These are phyloP conservation scores for Taxidea taxus DNA, from an alignment of 2,113 vertebrate genomes.

Conservation along the genomic window DNA sequence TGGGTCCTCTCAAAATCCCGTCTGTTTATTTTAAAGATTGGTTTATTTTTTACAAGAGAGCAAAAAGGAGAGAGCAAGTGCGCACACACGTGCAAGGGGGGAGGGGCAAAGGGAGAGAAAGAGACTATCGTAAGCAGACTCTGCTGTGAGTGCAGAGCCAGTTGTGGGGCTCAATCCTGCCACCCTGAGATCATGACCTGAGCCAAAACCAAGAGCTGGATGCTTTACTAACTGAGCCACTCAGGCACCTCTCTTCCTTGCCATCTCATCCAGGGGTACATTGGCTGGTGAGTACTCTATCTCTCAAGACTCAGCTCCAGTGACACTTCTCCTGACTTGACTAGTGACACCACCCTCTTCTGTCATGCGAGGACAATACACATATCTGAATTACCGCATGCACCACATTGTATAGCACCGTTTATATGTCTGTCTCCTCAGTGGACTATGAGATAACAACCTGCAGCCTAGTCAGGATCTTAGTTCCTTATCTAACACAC, in stretches of 20 bases:
- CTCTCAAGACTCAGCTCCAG: background rate
- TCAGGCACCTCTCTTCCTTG: background rate
- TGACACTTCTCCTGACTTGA: background rate
- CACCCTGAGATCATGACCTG: background rate
- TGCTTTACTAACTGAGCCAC: background rate
- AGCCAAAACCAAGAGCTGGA: background rate
- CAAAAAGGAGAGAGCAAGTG: background rate
- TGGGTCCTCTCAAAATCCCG: background rate
- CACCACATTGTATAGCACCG: no score
- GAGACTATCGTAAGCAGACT: background rate
- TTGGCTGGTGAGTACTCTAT: background rate
- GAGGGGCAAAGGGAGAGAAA: background rate
- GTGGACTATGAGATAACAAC: background rate
- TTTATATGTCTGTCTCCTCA: background rate
- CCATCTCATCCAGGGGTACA: background rate
- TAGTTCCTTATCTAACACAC: background rate
- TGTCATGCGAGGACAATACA: background rate
- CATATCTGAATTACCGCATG: background rate
- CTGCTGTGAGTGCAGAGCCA: rapidly evolving
- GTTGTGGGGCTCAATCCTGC: background rate
- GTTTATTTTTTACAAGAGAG: background rate
- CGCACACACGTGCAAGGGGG: background rate
- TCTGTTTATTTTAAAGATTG: background rate
- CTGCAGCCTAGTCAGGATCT: background rate
- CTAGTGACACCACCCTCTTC: background rate